A percentile compares a stretch with the other conserved stretches of the same genome.
These are phyloP conservation scores for Brachyptera putata DNA, from an alignment of 2,888 invertebrate species.

Conservation along the genomic window DNA sequence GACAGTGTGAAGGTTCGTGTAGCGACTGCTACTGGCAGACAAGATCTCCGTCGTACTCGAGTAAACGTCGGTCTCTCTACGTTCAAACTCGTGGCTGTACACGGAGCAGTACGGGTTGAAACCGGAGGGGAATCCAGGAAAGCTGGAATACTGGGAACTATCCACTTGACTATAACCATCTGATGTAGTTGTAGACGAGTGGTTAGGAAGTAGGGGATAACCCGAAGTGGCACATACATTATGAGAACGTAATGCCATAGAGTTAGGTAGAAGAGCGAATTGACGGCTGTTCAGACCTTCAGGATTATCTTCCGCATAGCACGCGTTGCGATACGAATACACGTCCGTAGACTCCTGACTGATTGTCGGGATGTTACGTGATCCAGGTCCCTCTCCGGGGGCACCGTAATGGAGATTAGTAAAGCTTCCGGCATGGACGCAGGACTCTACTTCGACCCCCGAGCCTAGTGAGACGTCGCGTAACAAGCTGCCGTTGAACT, in stretches of 20 bases:
- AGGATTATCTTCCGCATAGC: conserved; percentile 53
- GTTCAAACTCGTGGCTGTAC: conserved; percentile 27
- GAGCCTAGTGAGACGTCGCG: conserved; percentile 40
- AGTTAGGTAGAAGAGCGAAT: background rate
- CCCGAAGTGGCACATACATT: conserved; percentile 24
- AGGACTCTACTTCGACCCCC: conserved; percentile 58
- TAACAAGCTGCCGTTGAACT: conserved; percentile 28
- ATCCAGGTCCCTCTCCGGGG: conserved; percentile 43
- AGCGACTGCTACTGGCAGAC: conserved; percentile 44
- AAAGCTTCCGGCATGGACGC: conserved; percentile 62
- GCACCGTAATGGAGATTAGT: conserved; percentile 65
- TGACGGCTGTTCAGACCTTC: conserved; percentile 38
- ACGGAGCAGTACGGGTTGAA: conserved; percentile 24
- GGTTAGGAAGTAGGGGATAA: conserved; percentile 22
- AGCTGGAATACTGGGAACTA: conserved; percentile 27
- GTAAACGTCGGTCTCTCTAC: background rate
- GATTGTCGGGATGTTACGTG: conserved; percentile 42
- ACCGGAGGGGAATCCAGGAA: conserved; percentile 24
- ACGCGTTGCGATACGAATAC: conserved; percentile 58
- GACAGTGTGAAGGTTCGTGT: conserved; percentile 64
- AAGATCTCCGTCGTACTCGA: too few relatives aligned
- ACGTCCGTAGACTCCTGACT: conserved; percentile 57
- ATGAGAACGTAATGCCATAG: background rate
- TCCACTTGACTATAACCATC: conserved; percentile 21
- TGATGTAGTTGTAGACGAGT: conserved; percentile 1